phyloP scores from a whole-genome alignment of 2,888 invertebrate species.

The Uloborus plumipes region DNA sequence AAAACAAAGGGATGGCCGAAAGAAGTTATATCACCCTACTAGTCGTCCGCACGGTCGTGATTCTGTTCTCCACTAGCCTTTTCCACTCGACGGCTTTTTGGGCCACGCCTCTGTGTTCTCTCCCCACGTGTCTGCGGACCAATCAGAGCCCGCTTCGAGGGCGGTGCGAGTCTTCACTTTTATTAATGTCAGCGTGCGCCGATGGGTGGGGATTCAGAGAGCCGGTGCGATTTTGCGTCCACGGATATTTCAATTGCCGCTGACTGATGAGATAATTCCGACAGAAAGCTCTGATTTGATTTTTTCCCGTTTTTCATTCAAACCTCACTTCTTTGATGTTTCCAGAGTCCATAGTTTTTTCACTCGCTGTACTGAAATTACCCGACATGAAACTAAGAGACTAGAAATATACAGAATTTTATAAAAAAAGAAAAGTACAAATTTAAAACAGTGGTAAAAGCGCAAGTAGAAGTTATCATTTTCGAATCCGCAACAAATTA shows the following conservation, averaged over 20 bases:
- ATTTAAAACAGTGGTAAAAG: too few species aligned
- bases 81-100: neutral
- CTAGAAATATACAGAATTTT: too few species aligned
- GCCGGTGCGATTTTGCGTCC: conserved; percentile 49
- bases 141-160: conserved; percentile 14
- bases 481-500: too few species aligned
- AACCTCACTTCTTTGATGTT: too few species aligned
- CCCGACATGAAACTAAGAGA: too few species aligned
- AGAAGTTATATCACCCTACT: neutral
- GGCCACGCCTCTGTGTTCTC: conserved; percentile 25
- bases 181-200: conserved; percentile 63
- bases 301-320: too few species aligned
- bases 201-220: conserved; percentile 50
- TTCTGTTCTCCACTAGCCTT: conserved; percentile 1
- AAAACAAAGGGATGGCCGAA: neutral
- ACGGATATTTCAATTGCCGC: conserved; percentile 57
- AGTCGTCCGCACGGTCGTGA: neutral
- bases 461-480: too few species aligned
- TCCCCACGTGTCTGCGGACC: conserved; percentile 52
- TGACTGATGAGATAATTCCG: conserved; percentile 55
- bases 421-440: too few species aligned
- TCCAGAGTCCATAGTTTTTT: too few species aligned
- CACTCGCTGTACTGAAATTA: too few species aligned
- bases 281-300: conserved; percentile 10
- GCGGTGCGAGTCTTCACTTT: conserved; percentile 31